phyloP scores from a whole-genome alignment of 2,888 invertebrate genomes.

The Fragum sueziense region DNA sequence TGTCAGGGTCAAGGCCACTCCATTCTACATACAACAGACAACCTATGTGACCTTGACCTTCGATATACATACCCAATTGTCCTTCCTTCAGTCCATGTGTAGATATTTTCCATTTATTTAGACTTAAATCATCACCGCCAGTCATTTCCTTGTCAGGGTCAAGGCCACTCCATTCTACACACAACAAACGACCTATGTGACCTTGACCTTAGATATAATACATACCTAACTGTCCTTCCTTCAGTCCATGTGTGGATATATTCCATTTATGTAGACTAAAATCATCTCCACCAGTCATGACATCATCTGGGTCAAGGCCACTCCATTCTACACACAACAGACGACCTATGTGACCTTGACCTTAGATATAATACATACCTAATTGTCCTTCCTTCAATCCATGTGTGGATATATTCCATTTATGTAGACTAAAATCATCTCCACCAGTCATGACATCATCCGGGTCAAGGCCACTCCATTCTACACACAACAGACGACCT shows the following conservation, averaged over 20 bases:
- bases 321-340: slow-evolving; percentile 87
- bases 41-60: slow-evolving; percentile 84
- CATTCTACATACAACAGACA: slow-evolving; percentile 86
- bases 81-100: slow-evolving; percentile 68
- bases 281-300: slow-evolving; percentile 88
- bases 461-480: slow-evolving; percentile 87
- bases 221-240: slow-evolving; percentile 56
- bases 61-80: slow-evolving; percentile 52
- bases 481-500: slow-evolving; percentile 85
- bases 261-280: slow-evolving; percentile 87
- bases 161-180: slow-evolving; percentile 87
- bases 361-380: slow-evolving; percentile 42
- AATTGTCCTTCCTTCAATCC: slow-evolving; percentile 52
- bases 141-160: slow-evolving; percentile 86
- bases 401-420: slow-evolving; percentile 85
- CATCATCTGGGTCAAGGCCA: slow-evolving; percentile 85
- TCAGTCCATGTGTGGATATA: slow-evolving; percentile 78
- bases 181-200: slow-evolving; percentile 85
- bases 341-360: slow-evolving; percentile 84
- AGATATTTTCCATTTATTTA: slow-evolving; percentile 87
- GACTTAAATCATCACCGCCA: slow-evolving; percentile 87
- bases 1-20: slow-evolving; percentile 86
- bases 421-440: slow-evolving; percentile 86
- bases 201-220: too few relatives aligned
- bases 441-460: slow-evolving; percentile 87